These are phyloP conservation scores for Eulemur macaco DNA, from an alignment of 2,113 vertebrate genomes.

Conservation along the genomic window DNA sequence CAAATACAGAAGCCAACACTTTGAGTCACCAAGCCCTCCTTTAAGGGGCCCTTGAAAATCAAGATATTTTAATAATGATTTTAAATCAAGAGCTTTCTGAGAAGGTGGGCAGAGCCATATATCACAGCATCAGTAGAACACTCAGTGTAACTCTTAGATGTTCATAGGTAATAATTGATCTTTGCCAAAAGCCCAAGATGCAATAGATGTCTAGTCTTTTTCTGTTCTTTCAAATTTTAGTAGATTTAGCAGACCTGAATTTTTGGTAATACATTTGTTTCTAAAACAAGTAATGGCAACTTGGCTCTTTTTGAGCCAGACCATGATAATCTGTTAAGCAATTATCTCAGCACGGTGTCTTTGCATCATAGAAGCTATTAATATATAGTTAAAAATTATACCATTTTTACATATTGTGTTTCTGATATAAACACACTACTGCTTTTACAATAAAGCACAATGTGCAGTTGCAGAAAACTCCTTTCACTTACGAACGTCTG, in stretches of 20 bases:
- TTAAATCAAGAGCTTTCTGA: not conserved
- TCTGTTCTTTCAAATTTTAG: not conserved
- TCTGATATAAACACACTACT: conserved; percentile 72
- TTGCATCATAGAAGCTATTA: conserved; percentile 59
- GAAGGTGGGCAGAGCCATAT: not conserved
- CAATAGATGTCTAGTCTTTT: not conserved
- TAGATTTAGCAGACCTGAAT: not conserved
- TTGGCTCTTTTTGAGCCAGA: conserved; percentile 15
- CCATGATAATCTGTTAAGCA: not conserved
- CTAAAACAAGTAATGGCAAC: not conserved
- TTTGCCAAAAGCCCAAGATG: not conserved
- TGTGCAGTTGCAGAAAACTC: conserved; percentile 73
- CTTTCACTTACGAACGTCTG: conserved; percentile 77
- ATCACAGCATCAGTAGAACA: not conserved
- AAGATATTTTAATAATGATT: not conserved
- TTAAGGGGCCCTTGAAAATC: not conserved
- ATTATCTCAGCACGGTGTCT: not conserved
- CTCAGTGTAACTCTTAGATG: not conserved
- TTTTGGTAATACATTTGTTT: conserved; percentile 39
- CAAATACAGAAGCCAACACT: not conserved
- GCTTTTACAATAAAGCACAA: conserved; percentile 79
- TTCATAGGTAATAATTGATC: not conserved
- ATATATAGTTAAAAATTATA: conserved; percentile 76
- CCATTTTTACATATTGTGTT: conserved; percentile 72
- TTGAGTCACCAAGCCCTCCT: not conserved